Conservation (phyloP, 2,113 vertebrate genomes). For the Maccullochella peelii region DNA sequence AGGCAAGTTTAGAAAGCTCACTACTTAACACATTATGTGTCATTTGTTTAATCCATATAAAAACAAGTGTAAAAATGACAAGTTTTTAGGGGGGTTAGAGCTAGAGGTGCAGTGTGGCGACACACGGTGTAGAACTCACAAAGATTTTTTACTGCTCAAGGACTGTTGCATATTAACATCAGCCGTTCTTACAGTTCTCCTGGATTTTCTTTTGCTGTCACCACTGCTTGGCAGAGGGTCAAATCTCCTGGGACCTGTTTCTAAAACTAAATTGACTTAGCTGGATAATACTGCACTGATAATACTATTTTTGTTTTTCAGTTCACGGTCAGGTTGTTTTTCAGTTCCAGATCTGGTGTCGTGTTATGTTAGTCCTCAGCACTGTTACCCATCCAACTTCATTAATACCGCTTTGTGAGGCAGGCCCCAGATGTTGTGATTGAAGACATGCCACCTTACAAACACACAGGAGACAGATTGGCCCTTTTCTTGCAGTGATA, state of each 20-base stretch:
- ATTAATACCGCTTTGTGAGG: conserved; percentile 10
- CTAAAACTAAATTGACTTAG: too few species aligned
- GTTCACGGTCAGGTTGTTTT: not conserved
- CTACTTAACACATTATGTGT: too few species aligned
- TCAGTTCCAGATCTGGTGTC: not conserved
- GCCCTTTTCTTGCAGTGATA: not conserved
- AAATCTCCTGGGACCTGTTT: not conserved
- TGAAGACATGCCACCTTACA: not conserved
- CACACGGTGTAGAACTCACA: not conserved
- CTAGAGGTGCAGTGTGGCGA: not conserved
- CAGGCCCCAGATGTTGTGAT: conserved; percentile 4
- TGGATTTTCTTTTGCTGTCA: not conserved
- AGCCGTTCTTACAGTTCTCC: not conserved
- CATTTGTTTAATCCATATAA: too few species aligned
- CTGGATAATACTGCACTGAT: not conserved
- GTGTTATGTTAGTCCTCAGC: not conserved
- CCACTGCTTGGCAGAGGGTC: not conserved
- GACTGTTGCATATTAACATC: not conserved
- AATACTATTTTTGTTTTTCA: not conserved
- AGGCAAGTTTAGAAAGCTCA: too few species aligned
- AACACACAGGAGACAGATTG: not conserved
- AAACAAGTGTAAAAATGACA: too few species aligned
- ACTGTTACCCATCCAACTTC: not conserved
- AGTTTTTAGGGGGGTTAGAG: too few species aligned
- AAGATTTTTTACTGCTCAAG: not conserved